A percentile compares a stretch with the other conserved stretches of the same genome.
Evolutionary conservation across 1,140 invertebrate genomes (phyloP).

Genomic region (Aphelenchoides avenae): DNA sequence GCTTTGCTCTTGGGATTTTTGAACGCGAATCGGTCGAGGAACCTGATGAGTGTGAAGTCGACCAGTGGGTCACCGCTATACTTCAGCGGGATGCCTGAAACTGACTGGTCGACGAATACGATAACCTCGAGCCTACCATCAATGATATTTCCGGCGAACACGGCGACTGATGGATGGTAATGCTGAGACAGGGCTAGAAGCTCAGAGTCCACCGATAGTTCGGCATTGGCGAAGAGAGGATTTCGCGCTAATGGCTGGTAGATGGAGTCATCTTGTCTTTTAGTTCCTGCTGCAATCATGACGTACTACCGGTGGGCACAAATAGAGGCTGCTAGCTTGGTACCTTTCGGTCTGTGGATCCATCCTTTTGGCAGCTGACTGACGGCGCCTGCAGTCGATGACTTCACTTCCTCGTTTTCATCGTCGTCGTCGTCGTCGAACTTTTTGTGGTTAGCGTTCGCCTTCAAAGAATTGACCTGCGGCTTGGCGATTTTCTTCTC

Average conservation of each 20-base stretch:
- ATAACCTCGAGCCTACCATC: slow-evolving; percentile 63
- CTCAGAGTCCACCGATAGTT: slow-evolving; percentile 70
- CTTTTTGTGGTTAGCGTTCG: slow-evolving; percentile 42
- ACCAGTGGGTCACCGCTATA: slow-evolving; percentile 86
- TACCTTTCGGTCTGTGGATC: background rate
- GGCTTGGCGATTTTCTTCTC: slow-evolving; percentile 48
- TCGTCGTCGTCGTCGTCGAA: slow-evolving; percentile 41
- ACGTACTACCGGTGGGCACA: too few species aligned
- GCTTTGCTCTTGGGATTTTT: slow-evolving; percentile 83
- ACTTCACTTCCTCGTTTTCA: slow-evolving; percentile 15
- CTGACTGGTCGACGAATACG: background rate
- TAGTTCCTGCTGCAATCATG: too few species aligned
- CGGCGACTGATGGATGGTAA: slow-evolving; percentile 81
- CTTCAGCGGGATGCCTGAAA: slow-evolving; percentile 63
- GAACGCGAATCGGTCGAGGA: slow-evolving; percentile 88
- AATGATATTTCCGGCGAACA: slow-evolving; percentile 80
- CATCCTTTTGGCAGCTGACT: slow-evolving; percentile 25
- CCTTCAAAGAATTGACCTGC: slow-evolving; percentile 52
- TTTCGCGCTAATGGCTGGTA: slow-evolving; percentile 76
- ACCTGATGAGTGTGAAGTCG: slow-evolving; percentile 81
- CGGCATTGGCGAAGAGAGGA: slow-evolving; percentile 74
- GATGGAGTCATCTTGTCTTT: too few species aligned
- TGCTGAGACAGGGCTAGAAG: slow-evolving; percentile 70
- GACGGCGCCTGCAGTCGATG: too few species aligned
- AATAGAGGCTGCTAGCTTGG: too few species aligned